Conservation (phyloP, 2,888 invertebrate genomes). For the Phortica magna region DNA sequence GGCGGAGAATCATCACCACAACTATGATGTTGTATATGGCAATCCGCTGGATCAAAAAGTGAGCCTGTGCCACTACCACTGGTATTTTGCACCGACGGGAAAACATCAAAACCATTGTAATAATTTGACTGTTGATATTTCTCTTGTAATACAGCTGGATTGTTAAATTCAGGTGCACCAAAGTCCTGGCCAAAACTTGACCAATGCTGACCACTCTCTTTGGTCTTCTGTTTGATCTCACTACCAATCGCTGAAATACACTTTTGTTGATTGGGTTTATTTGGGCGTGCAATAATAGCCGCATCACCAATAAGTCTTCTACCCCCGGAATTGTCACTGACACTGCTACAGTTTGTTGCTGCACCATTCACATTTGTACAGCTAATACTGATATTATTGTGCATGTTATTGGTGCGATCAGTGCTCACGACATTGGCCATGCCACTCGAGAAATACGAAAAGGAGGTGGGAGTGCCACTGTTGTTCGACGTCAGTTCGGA, state of each 20-base stretch:
- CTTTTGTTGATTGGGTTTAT: slow-evolving; percentile 59
- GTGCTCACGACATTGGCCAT: slow-evolving; percentile 48
- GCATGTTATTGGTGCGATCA: slow-evolving; percentile 54
- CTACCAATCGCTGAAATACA: slow-evolving; percentile 77
- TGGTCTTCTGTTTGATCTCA: slow-evolving; percentile 76
- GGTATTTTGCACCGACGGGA: slow-evolving; percentile 54
- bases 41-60: slow-evolving; percentile 61
- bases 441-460: slow-evolving; percentile 71
- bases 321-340: slow-evolving; percentile 32
- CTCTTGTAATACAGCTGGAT: slow-evolving; percentile 61
- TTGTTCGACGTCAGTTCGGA: not conserved
- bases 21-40: slow-evolving; percentile 72
- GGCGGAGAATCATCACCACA: slow-evolving; percentile 77
- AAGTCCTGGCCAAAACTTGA: slow-evolving; percentile 54
- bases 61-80: slow-evolving; percentile 50
- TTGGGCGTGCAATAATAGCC: slow-evolving; percentile 72
- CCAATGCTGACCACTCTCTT: slow-evolving; percentile 66
- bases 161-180: slow-evolving; percentile 29
- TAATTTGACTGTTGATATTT: slow-evolving; percentile 76
- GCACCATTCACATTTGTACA: slow-evolving; percentile 63
- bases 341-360: slow-evolving; percentile 32
- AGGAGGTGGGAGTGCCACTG: slow-evolving; percentile 54
- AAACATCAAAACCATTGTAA: slow-evolving; percentile 76
- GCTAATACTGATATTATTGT: slow-evolving; percentile 75
- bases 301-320: slow-evolving; percentile 70